These are phyloP conservation scores for Coregonus suidteri DNA, from an alignment of 2,797 vertebrate species.

Conservation along the genomic window DNA sequence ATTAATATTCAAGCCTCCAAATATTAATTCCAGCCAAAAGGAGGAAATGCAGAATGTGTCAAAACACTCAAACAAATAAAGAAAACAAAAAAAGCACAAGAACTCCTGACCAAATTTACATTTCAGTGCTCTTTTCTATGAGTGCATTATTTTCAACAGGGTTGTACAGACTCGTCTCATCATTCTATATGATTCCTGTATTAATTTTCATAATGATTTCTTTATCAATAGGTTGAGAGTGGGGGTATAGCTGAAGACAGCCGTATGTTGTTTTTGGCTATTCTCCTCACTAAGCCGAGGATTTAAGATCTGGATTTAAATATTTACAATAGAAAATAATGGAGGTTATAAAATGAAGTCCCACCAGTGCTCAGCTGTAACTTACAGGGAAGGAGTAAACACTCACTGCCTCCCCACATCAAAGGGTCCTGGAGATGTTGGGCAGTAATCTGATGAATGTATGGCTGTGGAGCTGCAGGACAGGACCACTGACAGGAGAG, in stretches of 20 bases:
- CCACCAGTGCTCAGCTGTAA: conserved; percentile 72
- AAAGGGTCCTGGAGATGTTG: conserved; percentile 68
- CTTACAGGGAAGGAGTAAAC: conserved; percentile 67
- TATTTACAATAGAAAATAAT: conserved; percentile 99
- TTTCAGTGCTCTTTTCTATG: conserved; percentile 61
- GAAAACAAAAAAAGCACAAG: conserved; percentile 59
- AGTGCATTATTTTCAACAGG: conserved; percentile 67
- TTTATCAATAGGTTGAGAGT: conserved; percentile 72
- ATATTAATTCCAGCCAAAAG: conserved; percentile 93
- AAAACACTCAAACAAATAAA: conserved; percentile 77
- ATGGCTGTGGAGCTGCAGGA: conserved; percentile 44
- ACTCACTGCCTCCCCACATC: conserved; percentile 74
- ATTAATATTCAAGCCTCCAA: conserved; percentile 89
- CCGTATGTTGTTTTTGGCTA: conserved; percentile 85
- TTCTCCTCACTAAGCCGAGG: conserved; percentile 91
- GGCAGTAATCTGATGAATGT: conserved; percentile 64
- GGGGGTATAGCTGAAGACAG: conserved; percentile 69
- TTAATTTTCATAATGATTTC: conserved; percentile 82
- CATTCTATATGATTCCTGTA: conserved; percentile 70
- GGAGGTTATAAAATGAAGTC: conserved; percentile 90
- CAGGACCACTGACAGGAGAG: neutral
- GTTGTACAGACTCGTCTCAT: conserved; percentile 60
- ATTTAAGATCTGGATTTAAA: conserved; percentile 97
- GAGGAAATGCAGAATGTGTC: conserved; percentile 77
- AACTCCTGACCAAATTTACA: conserved; percentile 67